A percentile compares a stretch with the other conserved stretches of the same genome.
phyloP scores from a whole-genome alignment of 2,113 vertebrate species.

The Heptranchias perlo region DNA sequence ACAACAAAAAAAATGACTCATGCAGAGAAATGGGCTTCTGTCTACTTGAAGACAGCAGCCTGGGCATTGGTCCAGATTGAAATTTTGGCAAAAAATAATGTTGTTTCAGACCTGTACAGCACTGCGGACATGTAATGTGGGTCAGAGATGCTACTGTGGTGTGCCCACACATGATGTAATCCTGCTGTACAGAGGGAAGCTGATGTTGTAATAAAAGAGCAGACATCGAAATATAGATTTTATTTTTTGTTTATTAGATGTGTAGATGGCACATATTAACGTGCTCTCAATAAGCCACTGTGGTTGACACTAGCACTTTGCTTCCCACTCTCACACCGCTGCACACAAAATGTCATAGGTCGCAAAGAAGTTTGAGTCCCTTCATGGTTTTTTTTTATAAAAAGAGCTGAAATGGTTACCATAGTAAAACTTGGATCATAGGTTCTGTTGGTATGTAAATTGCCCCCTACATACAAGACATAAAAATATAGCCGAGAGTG shows the following conservation, averaged over 20 bases:
- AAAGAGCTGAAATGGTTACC: not conserved
- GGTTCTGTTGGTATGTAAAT: not conserved
- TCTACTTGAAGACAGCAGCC: not conserved
- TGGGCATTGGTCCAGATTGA: not conserved
- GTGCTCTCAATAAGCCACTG: not conserved
- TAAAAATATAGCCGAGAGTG: not conserved
- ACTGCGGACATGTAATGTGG: not conserved
- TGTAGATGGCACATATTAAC: not conserved
- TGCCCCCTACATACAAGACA: not conserved
- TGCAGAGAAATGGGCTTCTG: not conserved
- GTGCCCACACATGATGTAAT: not conserved
- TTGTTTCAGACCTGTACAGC: not conserved
- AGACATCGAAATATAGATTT: not conserved
- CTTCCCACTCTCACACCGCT: not conserved
- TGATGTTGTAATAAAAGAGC: not conserved
- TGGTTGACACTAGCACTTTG: not conserved
- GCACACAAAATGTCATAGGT: not conserved
- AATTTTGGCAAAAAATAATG: not conserved
- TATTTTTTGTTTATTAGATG: not conserved
- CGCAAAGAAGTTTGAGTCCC: not conserved
- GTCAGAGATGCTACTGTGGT: not conserved
- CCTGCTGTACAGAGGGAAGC: not conserved
- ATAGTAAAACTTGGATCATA: not conserved
- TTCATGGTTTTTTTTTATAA: too few species aligned
- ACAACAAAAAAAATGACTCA: not conserved